Conservation (phyloP, 1,140 invertebrate species). For the Pomacea maculata region DNA sequence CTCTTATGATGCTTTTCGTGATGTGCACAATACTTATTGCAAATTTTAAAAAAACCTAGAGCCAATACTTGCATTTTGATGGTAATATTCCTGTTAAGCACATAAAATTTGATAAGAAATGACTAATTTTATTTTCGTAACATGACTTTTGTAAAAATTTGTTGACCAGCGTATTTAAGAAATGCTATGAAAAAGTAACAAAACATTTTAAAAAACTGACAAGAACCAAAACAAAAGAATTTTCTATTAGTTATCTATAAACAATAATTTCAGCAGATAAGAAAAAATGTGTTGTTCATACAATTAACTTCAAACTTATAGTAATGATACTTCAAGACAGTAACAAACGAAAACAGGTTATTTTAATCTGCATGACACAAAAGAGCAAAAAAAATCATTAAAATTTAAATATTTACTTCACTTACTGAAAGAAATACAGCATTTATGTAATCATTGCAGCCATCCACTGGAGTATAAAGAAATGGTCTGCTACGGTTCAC, state of each 20-base stretch:
- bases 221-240: background rate
- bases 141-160: no score
- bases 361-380: background rate
- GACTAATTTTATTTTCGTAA: no score
- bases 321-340: background rate
- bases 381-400: background rate
- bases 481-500: slow-evolving; percentile 52
- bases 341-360: background rate
- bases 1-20: no score
- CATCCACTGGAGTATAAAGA: slow-evolving; percentile 50
- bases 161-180: no score
- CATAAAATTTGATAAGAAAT: no score
- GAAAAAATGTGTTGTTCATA: background rate
- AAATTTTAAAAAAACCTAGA: no score
- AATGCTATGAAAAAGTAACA: no score
- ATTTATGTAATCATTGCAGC: slow-evolving; percentile 61
- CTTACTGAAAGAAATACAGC: slow-evolving; percentile 60
- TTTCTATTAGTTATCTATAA: background rate
- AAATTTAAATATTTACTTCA: background rate
- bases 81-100: no score
- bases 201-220: no score
- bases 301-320: background rate
- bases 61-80: no score
- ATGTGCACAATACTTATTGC: no score
- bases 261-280: background rate